Base-by-base conservation (phyloP, 2,113 vertebrate species). In the Trachemys scripta region DNA sequence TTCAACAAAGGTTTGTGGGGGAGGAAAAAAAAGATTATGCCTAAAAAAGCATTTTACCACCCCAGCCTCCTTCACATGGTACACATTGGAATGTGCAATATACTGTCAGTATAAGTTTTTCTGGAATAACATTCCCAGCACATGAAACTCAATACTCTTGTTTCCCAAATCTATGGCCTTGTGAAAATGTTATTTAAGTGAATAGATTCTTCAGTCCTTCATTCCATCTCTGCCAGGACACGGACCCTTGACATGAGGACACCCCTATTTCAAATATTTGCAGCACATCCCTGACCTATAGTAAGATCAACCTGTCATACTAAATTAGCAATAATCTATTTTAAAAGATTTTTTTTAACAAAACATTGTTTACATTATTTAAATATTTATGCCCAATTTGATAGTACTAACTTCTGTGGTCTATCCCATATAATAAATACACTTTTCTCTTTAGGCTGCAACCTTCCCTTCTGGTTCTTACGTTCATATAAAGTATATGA, bases 401-500 rank as follows among this genome's bases (percentile, higher is more conserved):
- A 24, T 3, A 12, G 75, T 81, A 29, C 13, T 84, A 16, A 2
- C 1, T n/a, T 69, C 51, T 69, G 35, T 3, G 76, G 45, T 93
- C 91, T 69, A 9, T 90, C 59, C 56, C 10, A 42, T 47, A 79
- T 94, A 87, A 89, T 47, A 54, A 47, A 27, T 78, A 19, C 50
- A 84, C 6, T 10, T 91, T 93, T 3, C 83, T 20, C n/a, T 72
- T 25, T 89, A 88, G 85, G 2, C 50, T 75, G 62, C 1, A 57
- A 65, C 87, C 81, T 89, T 1, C 87, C 81, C 81, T 89, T 35
- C 4, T 79, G 50, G 87, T 89, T 89, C 72, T 42, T 86, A 80
- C 85, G 93, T 42, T 78, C 93, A 94, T 87, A 69, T 50, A 85
- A 92, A 89, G 75, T 89, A 54, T 6, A 38, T 89, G n/a, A 95